phyloP scores from a whole-genome alignment of 1,140 invertebrate species.

The Pygmarrhopalites habei region DNA sequence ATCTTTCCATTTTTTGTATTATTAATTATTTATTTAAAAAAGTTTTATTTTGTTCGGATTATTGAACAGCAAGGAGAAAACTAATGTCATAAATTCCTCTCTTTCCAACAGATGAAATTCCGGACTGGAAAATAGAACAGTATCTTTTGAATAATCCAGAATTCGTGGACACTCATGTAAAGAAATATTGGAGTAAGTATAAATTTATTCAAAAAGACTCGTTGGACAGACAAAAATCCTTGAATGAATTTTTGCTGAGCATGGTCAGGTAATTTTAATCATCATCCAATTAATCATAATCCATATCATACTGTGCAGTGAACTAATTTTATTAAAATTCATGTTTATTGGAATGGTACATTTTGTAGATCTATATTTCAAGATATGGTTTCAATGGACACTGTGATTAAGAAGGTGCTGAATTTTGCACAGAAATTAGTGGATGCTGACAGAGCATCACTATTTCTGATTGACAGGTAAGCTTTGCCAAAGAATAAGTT shows the following conservation, averaged over 20 bases:
- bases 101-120: conserved; percentile 5
- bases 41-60: not conserved
- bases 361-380: conserved; percentile 58
- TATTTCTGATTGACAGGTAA: conserved; percentile 71
- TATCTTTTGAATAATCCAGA: conserved; percentile 10
- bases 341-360: too few relatives aligned
- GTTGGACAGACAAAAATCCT: conserved; percentile 49
- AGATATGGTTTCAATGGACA: conserved; percentile 77
- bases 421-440: conserved; percentile 72
- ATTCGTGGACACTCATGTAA: conserved; percentile 9
- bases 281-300: too few relatives aligned
- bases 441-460: conserved; percentile 68
- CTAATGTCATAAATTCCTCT: too few relatives aligned
- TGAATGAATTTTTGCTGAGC: conserved; percentile 54
- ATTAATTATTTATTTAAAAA: not conserved
- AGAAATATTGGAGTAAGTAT: conserved; percentile 6
- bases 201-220: conserved; percentile 41
- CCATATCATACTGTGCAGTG: not conserved
- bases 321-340: not conserved
- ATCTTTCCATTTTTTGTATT: not conserved
- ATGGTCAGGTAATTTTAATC: conserved; percentile 51
- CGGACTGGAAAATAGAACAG: conserved; percentile 8
- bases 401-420: conserved; percentile 73
- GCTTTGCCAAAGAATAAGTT: too few relatives aligned
- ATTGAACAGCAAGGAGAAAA: not conserved